Percentiles rank a stretch among this genome's conserved stretches.
phyloP scores from a whole-genome alignment of 2,113 vertebrate species.

The Halichoeres trimaculatus region DNA sequence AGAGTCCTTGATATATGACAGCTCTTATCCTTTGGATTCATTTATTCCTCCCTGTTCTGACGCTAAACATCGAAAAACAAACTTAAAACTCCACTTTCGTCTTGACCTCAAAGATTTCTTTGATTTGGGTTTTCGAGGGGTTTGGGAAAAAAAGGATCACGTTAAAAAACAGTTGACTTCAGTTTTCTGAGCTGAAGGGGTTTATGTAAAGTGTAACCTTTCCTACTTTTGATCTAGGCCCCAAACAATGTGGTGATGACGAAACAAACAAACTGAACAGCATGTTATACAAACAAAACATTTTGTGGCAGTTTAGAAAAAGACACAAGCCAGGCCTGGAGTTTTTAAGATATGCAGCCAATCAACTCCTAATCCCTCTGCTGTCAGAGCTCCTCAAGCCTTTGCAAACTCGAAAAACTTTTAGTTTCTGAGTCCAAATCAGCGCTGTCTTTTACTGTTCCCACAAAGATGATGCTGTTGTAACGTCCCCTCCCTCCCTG shows the following conservation, averaged over 20 bases:
- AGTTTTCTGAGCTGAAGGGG: no score
- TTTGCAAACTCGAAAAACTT: neutral
- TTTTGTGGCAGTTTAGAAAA: neutral
- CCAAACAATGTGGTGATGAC: neutral
- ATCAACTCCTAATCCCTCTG: slow-evolving; percentile 25
- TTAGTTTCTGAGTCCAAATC: slow-evolving; percentile 11
- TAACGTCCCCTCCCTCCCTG: neutral
- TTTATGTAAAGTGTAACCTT: no score
- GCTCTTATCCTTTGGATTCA: neutral
- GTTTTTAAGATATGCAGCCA: neutral
- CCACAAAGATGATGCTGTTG: neutral
- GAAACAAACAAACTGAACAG: neutral
- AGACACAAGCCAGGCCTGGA: neutral
- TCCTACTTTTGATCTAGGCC: neutral
- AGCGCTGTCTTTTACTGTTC: neutral
- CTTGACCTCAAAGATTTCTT: no score
- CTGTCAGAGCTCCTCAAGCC: slow-evolving; percentile 26
- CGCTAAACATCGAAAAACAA: no score
- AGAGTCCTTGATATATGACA: neutral
- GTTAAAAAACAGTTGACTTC: no score
- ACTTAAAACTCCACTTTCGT: no score
- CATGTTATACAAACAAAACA: neutral
- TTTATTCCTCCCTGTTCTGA: no score
- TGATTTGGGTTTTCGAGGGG: no score
- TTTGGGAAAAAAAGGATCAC: no score